Evolutionary conservation across 2,797 vertebrate genomes (phyloP).

Genomic region (Chelon labrosus): DNA sequence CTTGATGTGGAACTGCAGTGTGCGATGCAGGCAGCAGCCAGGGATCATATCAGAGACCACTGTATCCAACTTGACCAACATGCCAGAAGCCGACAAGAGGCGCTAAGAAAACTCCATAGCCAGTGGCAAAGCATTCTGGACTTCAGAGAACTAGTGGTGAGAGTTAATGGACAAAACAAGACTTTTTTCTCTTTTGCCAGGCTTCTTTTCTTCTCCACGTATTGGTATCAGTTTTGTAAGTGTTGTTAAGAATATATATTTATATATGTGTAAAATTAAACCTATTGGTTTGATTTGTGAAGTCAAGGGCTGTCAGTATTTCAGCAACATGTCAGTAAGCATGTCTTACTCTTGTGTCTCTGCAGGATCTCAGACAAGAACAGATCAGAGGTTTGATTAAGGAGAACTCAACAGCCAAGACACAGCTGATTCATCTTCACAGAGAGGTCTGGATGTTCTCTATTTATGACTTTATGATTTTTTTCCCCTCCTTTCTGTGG

Average conservation of each 20-base stretch:
- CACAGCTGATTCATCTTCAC: slow-evolving; percentile 74
- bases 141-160: slow-evolving; percentile 85
- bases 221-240: neutral
- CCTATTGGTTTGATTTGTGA: too few species aligned
- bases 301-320: neutral
- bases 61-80: slow-evolving; percentile 77
- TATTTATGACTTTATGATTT: slow-evolving; percentile 1
- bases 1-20: slow-evolving; percentile 83
- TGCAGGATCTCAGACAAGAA: slow-evolving; percentile 82
- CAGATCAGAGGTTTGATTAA: slow-evolving; percentile 86
- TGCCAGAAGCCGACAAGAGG: slow-evolving; percentile 73
- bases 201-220: neutral
- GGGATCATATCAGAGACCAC: slow-evolving; percentile 75
- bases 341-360: slow-evolving; percentile 24
- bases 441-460: slow-evolving; percentile 75
- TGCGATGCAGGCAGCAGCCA: slow-evolving; percentile 75
- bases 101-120: slow-evolving; percentile 70
- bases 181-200: neutral
- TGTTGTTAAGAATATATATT: neutral
- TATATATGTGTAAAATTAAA: neutral
- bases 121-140: slow-evolving; percentile 85
- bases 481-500: neutral
- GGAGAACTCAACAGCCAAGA: slow-evolving; percentile 83
- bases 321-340: slow-evolving; percentile 1
- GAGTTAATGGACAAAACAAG: slow-evolving; percentile 7